A percentile compares a stretch with the other conserved stretches of the same genome.
phyloP scores from a whole-genome alignment of 2,113 vertebrate genomes.

The Dipodomys stephensi region DNA sequence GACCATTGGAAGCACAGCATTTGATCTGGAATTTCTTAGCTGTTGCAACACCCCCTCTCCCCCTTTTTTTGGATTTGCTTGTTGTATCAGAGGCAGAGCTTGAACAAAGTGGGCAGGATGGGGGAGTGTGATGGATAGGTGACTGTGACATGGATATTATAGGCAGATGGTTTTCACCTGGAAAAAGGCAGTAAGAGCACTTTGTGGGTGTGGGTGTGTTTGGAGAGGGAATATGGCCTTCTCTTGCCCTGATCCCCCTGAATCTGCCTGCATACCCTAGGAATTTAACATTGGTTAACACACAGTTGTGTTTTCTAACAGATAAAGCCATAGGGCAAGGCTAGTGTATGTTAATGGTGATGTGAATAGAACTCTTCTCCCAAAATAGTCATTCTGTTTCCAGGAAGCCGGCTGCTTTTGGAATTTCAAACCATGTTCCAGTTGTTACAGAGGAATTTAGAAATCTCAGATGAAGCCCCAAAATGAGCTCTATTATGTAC shows the following conservation, averaged over 20 bases:
- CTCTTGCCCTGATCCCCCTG: background rate
- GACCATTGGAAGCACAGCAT: background rate
- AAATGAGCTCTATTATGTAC: constrained; percentile 5
- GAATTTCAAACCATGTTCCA: background rate
- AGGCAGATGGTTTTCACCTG: constrained; percentile 18
- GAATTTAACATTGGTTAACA: background rate
- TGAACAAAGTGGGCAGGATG: constrained; percentile 7
- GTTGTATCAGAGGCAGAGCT: background rate
- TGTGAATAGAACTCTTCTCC: constrained; percentile 1
- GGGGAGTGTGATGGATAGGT: background rate
- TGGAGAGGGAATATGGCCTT: background rate
- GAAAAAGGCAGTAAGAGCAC: constrained; percentile 9
- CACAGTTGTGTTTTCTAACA: constrained; percentile 39
- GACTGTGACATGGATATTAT: constrained; percentile 26
- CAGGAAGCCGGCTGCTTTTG: background rate
- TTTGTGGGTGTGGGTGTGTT: background rate
- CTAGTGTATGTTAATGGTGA: constrained; percentile 45
- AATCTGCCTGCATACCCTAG: background rate
- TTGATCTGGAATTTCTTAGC: constrained; percentile 30
- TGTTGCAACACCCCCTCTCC: background rate
- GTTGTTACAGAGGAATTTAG: constrained; percentile 52
- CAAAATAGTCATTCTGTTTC: constrained; percentile 60
- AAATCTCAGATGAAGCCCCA: background rate
- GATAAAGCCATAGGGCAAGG: constrained; percentile 35
- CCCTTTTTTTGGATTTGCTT: background rate